Evolutionary conservation across 2,113 vertebrate species (phyloP), one percentile per base, ranked within the genome.

Genomic region (Gila orcuttii): DNA sequence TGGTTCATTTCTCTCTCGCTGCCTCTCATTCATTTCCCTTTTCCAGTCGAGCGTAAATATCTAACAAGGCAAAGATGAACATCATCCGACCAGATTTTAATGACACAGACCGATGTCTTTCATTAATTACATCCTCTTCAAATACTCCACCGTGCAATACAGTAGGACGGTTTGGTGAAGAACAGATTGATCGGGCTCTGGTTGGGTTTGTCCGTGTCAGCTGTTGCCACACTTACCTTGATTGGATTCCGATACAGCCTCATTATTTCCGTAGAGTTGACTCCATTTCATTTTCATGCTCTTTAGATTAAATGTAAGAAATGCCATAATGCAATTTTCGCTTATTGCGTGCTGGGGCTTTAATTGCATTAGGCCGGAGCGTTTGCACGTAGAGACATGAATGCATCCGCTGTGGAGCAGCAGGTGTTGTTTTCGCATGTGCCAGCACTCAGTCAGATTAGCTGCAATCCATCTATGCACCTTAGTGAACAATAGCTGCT

Each of bases 261-360:
- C 89, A 91, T 93, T 93, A 94, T 93, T 90, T 92, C 88, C 19
- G 91, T 74, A 84, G 89, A 87, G 88, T 92, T 93, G 92, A 93
- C 93, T 92, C 88, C 71, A 68, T 92, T 94, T 95, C 90, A 94
- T 94, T 95, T 42, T 92, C 86, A 87, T 82, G 59, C 60, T 1
- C 55, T 80, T 89, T 92, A 93, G 93, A 95, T 95, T 91, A 93
- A 93, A 93, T 93, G 92, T 89, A 92, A 92, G 92, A 92, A 75
- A 55, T 57, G 52, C 42, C 87, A 84, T 91, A 92, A 93, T 93
- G 89, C 90, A 92, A 89, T 94, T 90, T 89, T 89, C 23, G 90
- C 90, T 86, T 76, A 89, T 90, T 88, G 90, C 93, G 91, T 90
- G 92, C 89, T 91, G 88, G 90, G 89, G 84, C 73, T 89, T 92